A percentile compares a stretch with the other conserved stretches of the same genome.
Conservation (phyloP, 2,888 invertebrate species). For the Crocallis elinguaria region DNA sequence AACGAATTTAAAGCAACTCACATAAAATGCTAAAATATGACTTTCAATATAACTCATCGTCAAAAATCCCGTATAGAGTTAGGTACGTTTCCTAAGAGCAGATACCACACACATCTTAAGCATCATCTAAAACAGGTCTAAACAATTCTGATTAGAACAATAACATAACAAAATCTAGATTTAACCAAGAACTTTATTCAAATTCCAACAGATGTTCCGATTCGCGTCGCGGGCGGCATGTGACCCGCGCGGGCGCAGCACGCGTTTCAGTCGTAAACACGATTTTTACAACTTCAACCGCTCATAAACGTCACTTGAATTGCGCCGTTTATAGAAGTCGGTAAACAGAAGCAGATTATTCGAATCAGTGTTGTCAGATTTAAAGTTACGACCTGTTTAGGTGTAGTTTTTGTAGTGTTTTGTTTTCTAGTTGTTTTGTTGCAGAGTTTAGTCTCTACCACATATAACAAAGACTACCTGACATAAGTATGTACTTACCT, state of each 20-base stretch:
- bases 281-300: slow-evolving; percentile 81
- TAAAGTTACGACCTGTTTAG: slow-evolving; percentile 22
- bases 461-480: too few relatives aligned
- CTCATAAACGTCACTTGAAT: slow-evolving; percentile 82
- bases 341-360: slow-evolving; percentile 80
- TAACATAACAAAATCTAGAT: slow-evolving; percentile 47
- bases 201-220: slow-evolving; percentile 66
- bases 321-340: slow-evolving; percentile 82
- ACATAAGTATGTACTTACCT: too few relatives aligned
- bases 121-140: background rate
- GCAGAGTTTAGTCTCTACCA: background rate
- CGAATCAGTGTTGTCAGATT: slow-evolving; percentile 35
- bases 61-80: too few relatives aligned
- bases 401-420: slow-evolving; percentile 24
- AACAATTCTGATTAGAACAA: slow-evolving; percentile 20
- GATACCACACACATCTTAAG: too few relatives aligned
- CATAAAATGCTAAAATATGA: too few relatives aligned
- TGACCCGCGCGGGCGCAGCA: slow-evolving; percentile 29
- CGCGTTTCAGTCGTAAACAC: slow-evolving; percentile 66
- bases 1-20: too few relatives aligned
- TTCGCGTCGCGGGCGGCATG: slow-evolving; percentile 52
- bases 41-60: too few relatives aligned
- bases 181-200: slow-evolving; percentile 51
- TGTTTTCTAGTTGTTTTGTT: background rate
- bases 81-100: too few relatives aligned